Conservation (phyloP, 2,797 vertebrate genomes). For the Pempheris klunzingeri region DNA sequence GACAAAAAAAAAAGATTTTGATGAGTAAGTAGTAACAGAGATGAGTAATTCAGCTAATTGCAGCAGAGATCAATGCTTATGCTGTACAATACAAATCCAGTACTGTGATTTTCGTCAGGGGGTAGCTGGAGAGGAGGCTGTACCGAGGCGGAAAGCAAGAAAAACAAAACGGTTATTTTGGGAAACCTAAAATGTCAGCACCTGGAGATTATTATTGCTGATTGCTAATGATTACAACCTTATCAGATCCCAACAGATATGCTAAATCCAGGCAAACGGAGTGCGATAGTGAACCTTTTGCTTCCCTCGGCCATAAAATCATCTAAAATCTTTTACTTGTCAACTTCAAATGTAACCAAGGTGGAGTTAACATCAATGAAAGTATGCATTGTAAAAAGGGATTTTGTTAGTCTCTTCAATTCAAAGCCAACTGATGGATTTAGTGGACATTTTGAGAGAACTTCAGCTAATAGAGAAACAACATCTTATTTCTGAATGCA, state of each 20-base stretch:
- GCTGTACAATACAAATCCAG: slow-evolving; percentile 22
- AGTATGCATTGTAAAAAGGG: background rate
- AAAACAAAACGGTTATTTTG: slow-evolving; percentile 36
- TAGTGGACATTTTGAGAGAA: background rate
- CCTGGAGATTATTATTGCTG: slow-evolving; percentile 64
- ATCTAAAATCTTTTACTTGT: background rate
- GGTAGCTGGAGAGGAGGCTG: background rate
- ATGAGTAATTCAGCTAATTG: slow-evolving; percentile 7
- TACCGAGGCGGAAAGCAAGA: slow-evolving; percentile 9
- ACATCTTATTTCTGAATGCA: slow-evolving; percentile 4
- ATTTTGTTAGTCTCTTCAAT: background rate
- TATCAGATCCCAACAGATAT: slow-evolving; percentile 44
- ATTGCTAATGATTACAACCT: slow-evolving; percentile 63
- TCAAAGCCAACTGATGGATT: background rate
- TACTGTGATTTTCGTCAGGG: slow-evolving; percentile 5
- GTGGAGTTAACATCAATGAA: background rate
- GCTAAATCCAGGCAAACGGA: slow-evolving; percentile 9
- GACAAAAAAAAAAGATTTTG: background rate
- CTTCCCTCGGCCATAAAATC: background rate
- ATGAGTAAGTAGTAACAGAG: too few relatives aligned
- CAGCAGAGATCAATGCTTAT: slow-evolving; percentile 7
- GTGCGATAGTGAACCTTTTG: background rate
- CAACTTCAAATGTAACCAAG: background rate
- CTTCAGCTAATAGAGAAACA: background rate
- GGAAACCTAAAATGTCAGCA: slow-evolving; percentile 56